Evolutionary conservation across 2,113 vertebrate genomes (phyloP).

Genomic region (Orthonyx spaldingii): DNA sequence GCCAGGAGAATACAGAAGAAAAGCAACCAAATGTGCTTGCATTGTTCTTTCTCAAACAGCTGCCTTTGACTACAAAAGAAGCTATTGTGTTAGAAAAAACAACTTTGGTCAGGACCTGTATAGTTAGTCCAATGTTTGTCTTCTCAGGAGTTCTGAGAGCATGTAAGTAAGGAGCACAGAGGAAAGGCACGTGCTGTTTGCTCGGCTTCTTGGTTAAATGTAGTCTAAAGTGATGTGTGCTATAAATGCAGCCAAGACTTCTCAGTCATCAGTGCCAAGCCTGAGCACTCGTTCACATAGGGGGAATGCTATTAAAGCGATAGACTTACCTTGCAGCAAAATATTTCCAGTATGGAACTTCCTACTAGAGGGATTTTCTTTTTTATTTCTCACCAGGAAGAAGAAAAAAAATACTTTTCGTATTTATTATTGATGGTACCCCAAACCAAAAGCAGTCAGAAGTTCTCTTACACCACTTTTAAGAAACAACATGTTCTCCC

Average conservation of each 20-base stretch:
- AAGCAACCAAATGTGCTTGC: neutral
- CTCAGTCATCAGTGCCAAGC: neutral
- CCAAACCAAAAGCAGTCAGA: neutral
- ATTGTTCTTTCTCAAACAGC: conserved; percentile 21
- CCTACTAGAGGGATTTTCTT: neutral
- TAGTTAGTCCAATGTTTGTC: neutral
- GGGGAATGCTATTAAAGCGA: neutral
- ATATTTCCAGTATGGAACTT: neutral
- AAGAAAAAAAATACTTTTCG: neutral
- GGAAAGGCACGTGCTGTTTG: neutral
- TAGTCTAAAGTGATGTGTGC: neutral
- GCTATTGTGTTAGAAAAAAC: neutral
- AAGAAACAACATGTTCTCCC: neutral
- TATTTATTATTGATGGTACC: neutral
- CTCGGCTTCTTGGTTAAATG: neutral
- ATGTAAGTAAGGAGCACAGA: neutral
- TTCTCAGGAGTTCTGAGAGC: neutral
- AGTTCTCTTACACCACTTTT: neutral
- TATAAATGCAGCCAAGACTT: neutral
- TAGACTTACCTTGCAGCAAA: neutral
- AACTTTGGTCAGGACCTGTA: neutral
- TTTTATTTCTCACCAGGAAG: neutral
- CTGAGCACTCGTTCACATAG: neutral
- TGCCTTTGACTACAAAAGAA: neutral
- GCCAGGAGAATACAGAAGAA: neutral